Percentiles rank a stretch among this genome's conserved stretches.
Evolutionary conservation across 1,140 invertebrate species (phyloP).

Genomic region (Pogonognathellus flavescens): DNA sequence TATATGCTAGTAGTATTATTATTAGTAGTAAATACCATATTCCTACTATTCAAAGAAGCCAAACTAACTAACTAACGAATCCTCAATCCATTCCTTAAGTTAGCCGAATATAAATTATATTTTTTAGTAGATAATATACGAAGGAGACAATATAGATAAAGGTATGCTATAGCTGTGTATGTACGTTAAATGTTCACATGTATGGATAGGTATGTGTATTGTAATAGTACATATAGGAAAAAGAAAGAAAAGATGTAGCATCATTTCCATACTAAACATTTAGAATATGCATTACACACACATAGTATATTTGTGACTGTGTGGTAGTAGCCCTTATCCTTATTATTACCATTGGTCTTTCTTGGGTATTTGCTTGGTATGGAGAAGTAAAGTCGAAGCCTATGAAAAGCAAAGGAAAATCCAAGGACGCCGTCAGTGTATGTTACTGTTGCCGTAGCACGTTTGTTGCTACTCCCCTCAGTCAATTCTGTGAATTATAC

Average conservation of each 20-base stretch:
- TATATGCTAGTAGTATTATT: neutral
- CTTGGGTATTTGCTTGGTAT: neutral
- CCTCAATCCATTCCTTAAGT: too few relatives aligned
- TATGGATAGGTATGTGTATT: neutral
- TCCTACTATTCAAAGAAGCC: too few relatives aligned
- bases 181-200: neutral
- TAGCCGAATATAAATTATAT: too few relatives aligned
- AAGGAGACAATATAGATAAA: too few relatives aligned
- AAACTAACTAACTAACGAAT: too few relatives aligned
- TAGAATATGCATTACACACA: neutral
- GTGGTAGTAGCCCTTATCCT: constrained; percentile 7
- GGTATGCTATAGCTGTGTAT: too few relatives aligned
- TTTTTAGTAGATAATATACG: too few relatives aligned
- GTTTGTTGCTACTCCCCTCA: constrained; percentile 7
- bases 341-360: neutral
- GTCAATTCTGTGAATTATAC: constrained; percentile 20
- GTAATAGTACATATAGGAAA: neutral
- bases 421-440: constrained; percentile 43
- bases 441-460: neutral
- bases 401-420: constrained; percentile 45
- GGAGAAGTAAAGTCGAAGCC: constrained; percentile 1
- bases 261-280: constrained; percentile 19
- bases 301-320: neutral
- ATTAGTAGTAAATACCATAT: too few relatives aligned
- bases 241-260: neutral